Evolutionary conservation across 2,888 invertebrate species (phyloP), one percentile per base, ranked within the genome.

Genomic region (Ophion ellenae): DNA sequence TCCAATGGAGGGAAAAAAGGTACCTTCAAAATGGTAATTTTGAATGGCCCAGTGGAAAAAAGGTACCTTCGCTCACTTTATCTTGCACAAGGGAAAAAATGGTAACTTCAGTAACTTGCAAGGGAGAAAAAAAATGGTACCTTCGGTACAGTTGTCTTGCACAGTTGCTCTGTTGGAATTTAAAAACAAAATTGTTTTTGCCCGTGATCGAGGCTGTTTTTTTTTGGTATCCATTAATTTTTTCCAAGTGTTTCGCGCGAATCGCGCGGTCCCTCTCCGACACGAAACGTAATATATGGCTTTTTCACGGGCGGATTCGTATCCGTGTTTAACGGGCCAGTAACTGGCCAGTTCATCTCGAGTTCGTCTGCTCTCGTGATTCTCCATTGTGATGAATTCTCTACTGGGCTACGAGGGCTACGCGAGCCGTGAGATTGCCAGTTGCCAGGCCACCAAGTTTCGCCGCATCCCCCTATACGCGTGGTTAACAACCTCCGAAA

Each of bases 401-500:
- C 47, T 20, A n/a, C 20, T 47, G n/a, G 66, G 17, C 7, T 28
- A 45, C 71, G 66, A 71, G 82, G 61, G 76, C 64, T 53, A 79
- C 53, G 59, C 82, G 82, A 85, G 64, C 85, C 85, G 82, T 85
- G 85, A 85, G 82, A 85, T 85, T 85, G 82, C 73, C 69, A 66
- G 67, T 82, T 82, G 63, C 53, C 71, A 57, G n/a, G 45, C 14
- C 71, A 66, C 63, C 40, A 14, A 14, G 45, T 28, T 20, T 40
- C 57, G 47, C 47, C 24, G 11, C 53, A 67, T 32, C 14, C 53
- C 64, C 63, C 10, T 63, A 57, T 63, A 76, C 36, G 45, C 17
- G 47, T 77, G 11, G 7, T 45, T 11, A 70, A 57, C 53, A 64
- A 28, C 57, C 20, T 63, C 14, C 70, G 40, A 67, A 67, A 77